A percentile compares a stretch with the other conserved stretches of the same genome.
Evolutionary conservation across 1,140 invertebrate species (phyloP).

Genomic region (Drosophila punjabiensis): DNA sequence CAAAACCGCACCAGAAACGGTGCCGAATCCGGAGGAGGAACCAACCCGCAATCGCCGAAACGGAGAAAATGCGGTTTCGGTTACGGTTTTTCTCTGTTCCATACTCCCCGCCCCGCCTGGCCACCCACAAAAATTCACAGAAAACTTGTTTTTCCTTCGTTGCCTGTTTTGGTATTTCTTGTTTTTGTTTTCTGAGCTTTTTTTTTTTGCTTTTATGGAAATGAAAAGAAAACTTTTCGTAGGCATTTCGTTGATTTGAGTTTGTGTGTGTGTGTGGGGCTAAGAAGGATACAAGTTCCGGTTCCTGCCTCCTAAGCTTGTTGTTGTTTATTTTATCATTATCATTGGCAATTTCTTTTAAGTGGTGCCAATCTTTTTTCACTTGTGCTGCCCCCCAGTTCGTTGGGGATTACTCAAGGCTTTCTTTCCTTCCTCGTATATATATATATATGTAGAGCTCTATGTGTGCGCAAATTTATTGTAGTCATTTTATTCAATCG

Average conservation of each 20-base stretch:
- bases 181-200: conserved; percentile 10
- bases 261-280: conserved; percentile 18
- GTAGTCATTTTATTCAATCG: conserved; percentile 85
- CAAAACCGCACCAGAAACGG: conserved; percentile 34
- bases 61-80: conserved; percentile 84
- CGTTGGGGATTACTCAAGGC: conserved; percentile 65
- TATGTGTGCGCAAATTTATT: conserved; percentile 77
- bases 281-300: conserved; percentile 48
- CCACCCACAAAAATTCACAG: conserved; percentile 13
- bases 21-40: conserved; percentile 38
- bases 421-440: not conserved
- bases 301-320: conserved; percentile 31
- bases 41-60: conserved; percentile 71
- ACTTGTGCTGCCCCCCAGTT: conserved; percentile 71
- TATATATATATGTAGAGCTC: not conserved
- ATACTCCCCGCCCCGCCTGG: conserved; percentile 3
- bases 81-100: conserved; percentile 85
- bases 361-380: conserved; percentile 84
- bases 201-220: conserved; percentile 65
- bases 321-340: conserved; percentile 82
- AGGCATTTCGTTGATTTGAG: conserved; percentile 77
- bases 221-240: conserved; percentile 74
- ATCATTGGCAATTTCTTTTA: conserved; percentile 82
- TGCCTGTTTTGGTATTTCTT: conserved; percentile 38
- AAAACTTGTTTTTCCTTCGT: conserved; percentile 67